Percentiles rank a stretch among this genome's conserved stretches.
phyloP scores from a whole-genome alignment of 2,113 vertebrate species.

The Zingel zingel region DNA sequence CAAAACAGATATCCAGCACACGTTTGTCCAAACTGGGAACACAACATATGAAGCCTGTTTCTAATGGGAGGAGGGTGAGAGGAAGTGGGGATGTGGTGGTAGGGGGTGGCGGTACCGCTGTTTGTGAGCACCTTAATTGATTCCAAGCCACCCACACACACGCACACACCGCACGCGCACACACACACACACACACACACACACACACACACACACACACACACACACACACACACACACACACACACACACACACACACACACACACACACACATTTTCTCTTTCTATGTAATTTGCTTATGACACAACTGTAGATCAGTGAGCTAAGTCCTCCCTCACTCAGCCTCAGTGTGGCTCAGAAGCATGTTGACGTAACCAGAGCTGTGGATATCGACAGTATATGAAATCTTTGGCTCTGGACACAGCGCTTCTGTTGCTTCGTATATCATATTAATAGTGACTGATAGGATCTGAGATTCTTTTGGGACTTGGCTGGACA shows the following conservation, averaged over 20 bases:
- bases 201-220: slow-evolving; percentile 27
- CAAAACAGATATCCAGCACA: slow-evolving; percentile 19
- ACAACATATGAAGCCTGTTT: slow-evolving; percentile 35
- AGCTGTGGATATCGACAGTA: slow-evolving; percentile 13
- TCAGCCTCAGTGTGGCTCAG: slow-evolving; percentile 38
- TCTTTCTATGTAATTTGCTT: slow-evolving; percentile 43
- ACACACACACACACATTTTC: slow-evolving; percentile 20
- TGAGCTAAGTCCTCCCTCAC: slow-evolving; percentile 36
- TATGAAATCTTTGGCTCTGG: slow-evolving; percentile 38
- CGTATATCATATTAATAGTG: slow-evolving; percentile 24
- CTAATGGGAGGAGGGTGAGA: slow-evolving; percentile 17
- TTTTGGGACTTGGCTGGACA: slow-evolving; percentile 66
- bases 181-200: slow-evolving; percentile 26
- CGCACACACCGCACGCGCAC: slow-evolving; percentile 39
- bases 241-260: slow-evolving; percentile 33
- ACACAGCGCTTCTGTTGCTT: slow-evolving; percentile 36
- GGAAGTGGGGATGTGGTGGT: slow-evolving; percentile 16
- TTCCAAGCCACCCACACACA: slow-evolving; percentile 10
- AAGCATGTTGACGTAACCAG: slow-evolving; percentile 38
- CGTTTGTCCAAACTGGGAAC: slow-evolving; percentile 26
- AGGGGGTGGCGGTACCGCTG: slow-evolving; percentile 30
- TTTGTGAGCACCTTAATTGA: slow-evolving; percentile 73
- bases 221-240: slow-evolving; percentile 21
- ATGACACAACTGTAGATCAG: slow-evolving; percentile 79
- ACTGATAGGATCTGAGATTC: slow-evolving; percentile 53